These are phyloP conservation scores for Mus minutoides DNA, from an alignment of 2,797 vertebrate genomes.

Conservation along the genomic window DNA sequence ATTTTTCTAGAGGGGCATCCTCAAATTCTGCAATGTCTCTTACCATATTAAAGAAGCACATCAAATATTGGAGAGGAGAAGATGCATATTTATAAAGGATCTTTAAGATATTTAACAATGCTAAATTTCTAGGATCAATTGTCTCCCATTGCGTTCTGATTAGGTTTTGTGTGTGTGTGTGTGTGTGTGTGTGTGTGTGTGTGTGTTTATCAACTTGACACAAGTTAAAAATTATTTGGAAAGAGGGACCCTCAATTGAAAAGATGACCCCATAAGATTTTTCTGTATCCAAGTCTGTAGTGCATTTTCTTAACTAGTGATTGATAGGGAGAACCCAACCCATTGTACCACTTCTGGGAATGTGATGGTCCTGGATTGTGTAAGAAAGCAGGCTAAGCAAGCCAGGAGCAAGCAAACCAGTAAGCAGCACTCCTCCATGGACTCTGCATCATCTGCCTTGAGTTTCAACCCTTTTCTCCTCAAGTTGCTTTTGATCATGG, in stretches of 20 bases:
- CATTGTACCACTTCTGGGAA: not conserved
- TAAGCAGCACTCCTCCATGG: not conserved
- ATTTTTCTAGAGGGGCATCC: not conserved
- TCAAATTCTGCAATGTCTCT: not conserved
- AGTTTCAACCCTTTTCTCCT: not conserved
- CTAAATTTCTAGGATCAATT: not conserved
- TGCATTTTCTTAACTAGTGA: not conserved
- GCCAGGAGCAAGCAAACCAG: not conserved
- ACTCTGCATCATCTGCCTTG: not conserved
- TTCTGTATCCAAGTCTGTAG: not conserved
- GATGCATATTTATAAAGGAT: not conserved
- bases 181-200: not conserved
- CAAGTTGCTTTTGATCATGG: not conserved
- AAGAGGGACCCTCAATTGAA: not conserved
- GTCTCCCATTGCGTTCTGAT: not conserved
- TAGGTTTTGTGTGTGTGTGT: not conserved
- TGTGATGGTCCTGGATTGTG: not conserved
- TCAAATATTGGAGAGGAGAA: not conserved
- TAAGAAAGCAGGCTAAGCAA: not conserved
- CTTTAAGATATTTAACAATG: not conserved
- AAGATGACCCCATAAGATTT: not conserved
- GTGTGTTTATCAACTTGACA: not conserved
- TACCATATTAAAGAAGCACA: not conserved
- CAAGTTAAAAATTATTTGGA: not conserved
- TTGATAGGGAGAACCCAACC: not conserved